Base-by-base conservation (phyloP, 2,797 vertebrate genomes). In the Pitangus sulphuratus region DNA sequence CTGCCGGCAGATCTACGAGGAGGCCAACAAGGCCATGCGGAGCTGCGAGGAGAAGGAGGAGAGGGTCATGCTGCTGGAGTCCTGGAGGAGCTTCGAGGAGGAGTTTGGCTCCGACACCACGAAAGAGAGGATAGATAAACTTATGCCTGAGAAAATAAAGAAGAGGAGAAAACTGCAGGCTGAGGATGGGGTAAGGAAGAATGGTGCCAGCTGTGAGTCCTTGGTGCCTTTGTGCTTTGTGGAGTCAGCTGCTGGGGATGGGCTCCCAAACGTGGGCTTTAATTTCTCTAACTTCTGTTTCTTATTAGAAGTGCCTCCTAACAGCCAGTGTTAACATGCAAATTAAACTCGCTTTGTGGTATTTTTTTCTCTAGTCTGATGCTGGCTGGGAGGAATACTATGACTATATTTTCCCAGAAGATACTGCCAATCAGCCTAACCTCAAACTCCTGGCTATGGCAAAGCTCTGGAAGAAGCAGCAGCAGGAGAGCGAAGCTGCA, bases 321-420 rank as follows among this genome's bases (percentile, higher is more conserved):
- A 40, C 4, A 72, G 37, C 42, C 30, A 28, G 8, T 0, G 0
- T 47, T 53, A 42, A 44, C 42, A 4, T 37, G 51, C 48, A 48
- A 77, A 79, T 58, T 86, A 74, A 90, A 40, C 45, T 39, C 6
- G 8, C 20, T 87, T 75, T 87, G 16, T 87, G 56, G 6, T 50
- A 1, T 77, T 57, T 62, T 85, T 64, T 58, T 74, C 75, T 79
- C 12, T 95, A 99, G 99, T 99, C 99, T 26, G 99, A 99, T 58
- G 99, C 99, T 39, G 99, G 99, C 45, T 99, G 99, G 99, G 99
- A 99, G 96, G 99, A 99, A 75, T 99, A 99, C 96, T 99, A 99
- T 33, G 99, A 99, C 96, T 99, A 99, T 94, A 99, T 99, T 98
- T 99, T 99, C 97, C 99, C 99, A 2, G 99, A 99, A 93, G 99